phyloP scores from a whole-genome alignment of 2,797 vertebrate species.

The Phoeniculus purpureus region DNA sequence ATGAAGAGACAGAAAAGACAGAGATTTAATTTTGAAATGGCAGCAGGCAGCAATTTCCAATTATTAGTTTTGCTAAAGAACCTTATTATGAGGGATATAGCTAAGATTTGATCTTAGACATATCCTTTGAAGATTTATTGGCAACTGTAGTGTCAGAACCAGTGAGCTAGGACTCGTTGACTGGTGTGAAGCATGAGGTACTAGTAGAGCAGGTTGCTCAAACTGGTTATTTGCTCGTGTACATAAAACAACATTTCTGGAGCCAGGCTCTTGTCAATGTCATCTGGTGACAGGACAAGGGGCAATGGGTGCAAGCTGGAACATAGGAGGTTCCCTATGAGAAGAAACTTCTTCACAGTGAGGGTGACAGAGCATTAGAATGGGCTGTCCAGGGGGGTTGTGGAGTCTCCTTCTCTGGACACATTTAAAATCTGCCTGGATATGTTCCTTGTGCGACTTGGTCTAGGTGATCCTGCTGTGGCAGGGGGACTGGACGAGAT shows the following conservation, averaged over 20 bases:
- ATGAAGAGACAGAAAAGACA: not conserved
- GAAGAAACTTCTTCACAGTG: too few species aligned
- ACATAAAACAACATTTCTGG: not conserved
- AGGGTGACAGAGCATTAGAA: too few species aligned
- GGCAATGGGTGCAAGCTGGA: too few species aligned
- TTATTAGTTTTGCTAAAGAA: not conserved
- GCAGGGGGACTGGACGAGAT: too few species aligned
- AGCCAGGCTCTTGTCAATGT: too few species aligned
- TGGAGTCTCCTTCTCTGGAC: too few species aligned
- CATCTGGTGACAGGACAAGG: too few species aligned
- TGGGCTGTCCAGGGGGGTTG: too few species aligned
- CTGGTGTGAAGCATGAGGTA: not conserved
- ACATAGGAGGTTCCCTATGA: too few species aligned
- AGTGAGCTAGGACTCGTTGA: not conserved
- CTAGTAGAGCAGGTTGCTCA: not conserved
- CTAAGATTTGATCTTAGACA: constrained; percentile 8
- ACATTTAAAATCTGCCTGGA: too few species aligned
- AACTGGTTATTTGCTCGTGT: not conserved
- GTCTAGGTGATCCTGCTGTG: too few species aligned
- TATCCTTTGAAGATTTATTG: not conserved
- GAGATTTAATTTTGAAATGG: not conserved
- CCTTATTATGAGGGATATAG: not conserved
- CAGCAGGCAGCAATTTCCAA: not conserved
- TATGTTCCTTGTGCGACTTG: too few species aligned
- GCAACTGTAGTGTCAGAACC: not conserved